Conservation (phyloP, 2,113 vertebrate species). For the Channa maculata region DNA sequence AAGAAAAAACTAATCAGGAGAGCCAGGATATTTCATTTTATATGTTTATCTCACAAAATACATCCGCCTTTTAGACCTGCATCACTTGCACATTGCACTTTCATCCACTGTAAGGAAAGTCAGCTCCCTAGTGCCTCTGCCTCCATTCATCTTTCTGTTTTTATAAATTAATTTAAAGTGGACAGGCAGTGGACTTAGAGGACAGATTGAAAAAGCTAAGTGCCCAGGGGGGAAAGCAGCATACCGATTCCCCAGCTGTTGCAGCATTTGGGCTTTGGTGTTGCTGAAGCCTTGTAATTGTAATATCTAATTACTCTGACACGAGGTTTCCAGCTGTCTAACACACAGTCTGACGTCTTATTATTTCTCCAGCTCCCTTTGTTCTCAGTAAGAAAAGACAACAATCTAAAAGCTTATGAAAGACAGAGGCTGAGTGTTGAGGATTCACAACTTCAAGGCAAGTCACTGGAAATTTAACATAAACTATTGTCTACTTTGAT, state of each 20-base stretch:
- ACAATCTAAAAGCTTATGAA: slow-evolving; percentile 29
- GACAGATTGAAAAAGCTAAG: slow-evolving; percentile 33
- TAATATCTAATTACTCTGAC: slow-evolving; percentile 70
- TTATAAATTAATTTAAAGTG: slow-evolving; percentile 26
- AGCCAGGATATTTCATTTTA: background rate
- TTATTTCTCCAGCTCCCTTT: slow-evolving; percentile 41
- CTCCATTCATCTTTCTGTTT: slow-evolving; percentile 15
- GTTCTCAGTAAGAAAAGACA: slow-evolving; percentile 37
- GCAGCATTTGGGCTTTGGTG: slow-evolving; percentile 31
- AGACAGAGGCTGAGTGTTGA: slow-evolving; percentile 8
- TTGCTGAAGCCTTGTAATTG: slow-evolving; percentile 64
- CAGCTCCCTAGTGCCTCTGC: slow-evolving; percentile 6
- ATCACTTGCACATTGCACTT: background rate
- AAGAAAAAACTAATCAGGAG: background rate
- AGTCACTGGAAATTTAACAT: slow-evolving; percentile 16
- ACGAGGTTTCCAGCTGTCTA: slow-evolving; percentile 57
- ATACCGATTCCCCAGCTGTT: slow-evolving; percentile 59
- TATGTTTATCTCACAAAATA: background rate
- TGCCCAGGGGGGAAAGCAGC: background rate
- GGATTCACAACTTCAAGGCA: slow-evolving; percentile 5
- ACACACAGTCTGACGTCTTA: slow-evolving; percentile 40
- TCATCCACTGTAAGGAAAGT: slow-evolving; percentile 6
- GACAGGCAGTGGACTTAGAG: slow-evolving; percentile 29
- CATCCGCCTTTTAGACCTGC: background rate
- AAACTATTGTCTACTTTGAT: slow-evolving; percentile 9